phyloP scores from a whole-genome alignment of 2,113 vertebrate genomes.

The Silurus glanis region DNA sequence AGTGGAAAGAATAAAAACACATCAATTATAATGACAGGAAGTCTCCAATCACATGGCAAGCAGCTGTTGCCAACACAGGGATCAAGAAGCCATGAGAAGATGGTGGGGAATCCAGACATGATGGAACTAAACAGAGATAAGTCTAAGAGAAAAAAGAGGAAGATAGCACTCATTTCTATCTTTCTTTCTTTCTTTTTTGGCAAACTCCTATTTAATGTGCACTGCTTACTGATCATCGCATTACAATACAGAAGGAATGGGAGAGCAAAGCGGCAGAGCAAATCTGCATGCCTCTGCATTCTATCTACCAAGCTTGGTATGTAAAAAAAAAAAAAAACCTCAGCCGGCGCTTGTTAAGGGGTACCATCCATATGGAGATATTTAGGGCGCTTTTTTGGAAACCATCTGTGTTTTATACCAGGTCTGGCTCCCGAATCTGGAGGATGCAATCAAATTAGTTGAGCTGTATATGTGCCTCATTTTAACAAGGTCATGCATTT shows the following conservation, averaged over 20 bases:
- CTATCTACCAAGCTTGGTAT: constrained; percentile 45
- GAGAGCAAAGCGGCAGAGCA: constrained; percentile 14
- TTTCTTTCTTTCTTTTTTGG: constrained; percentile 56
- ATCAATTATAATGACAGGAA: constrained; percentile 92
- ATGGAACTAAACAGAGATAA: constrained; percentile 17
- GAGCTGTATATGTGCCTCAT: constrained; percentile 41
- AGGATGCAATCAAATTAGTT: constrained; percentile 61
- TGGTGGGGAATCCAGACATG: constrained; percentile 64
- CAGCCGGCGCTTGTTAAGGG: constrained; percentile 51
- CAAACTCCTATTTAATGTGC: constrained; percentile 53
- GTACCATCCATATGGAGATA: constrained; percentile 69
- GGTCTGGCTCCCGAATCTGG: constrained; percentile 52
- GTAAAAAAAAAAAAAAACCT: constrained; percentile 45
- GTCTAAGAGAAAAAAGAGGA: not conserved
- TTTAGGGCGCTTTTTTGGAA: constrained; percentile 60
- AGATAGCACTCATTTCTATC: constrained; percentile 4
- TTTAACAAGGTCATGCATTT: constrained; percentile 61
- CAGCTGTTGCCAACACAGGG: constrained; percentile 82
- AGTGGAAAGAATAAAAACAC: constrained; percentile 91
- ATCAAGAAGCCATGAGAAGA: constrained; percentile 77
- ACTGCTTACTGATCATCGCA: constrained; percentile 31
- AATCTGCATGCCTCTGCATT: constrained; percentile 34
- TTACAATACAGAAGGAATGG: constrained; percentile 19
- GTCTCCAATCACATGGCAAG: constrained; percentile 87
- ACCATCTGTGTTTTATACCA: constrained; percentile 60